These are phyloP conservation scores for Patella pellucida DNA, from an alignment of 2,888 invertebrate species.

Conservation along the genomic window DNA sequence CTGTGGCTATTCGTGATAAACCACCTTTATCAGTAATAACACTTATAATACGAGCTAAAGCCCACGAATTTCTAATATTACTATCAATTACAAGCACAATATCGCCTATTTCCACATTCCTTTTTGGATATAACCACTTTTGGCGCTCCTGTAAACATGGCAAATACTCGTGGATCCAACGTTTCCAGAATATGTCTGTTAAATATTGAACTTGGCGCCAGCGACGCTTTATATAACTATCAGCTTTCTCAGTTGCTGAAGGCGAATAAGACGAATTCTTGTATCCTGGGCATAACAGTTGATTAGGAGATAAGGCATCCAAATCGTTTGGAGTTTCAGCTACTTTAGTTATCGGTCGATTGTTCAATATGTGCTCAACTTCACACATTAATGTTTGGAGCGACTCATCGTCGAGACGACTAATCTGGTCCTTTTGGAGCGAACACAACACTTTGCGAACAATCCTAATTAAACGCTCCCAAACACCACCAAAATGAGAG, in stretches of 20 bases:
- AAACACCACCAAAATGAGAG: slow-evolving; percentile 36
- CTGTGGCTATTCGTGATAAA: too few relatives aligned
- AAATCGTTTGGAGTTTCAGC: slow-evolving; percentile 27
- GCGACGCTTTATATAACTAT: slow-evolving; percentile 29
- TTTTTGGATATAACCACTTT: slow-evolving; percentile 9
- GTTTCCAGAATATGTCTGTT: slow-evolving; percentile 29
- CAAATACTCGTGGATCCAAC: slow-evolving; percentile 29
- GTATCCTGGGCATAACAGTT: slow-evolving; percentile 25
- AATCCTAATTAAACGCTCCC: slow-evolving; percentile 38
- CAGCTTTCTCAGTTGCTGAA: slow-evolving; percentile 23
- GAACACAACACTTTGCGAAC: slow-evolving; percentile 27
- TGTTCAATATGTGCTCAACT: slow-evolving; percentile 36
- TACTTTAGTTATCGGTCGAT: slow-evolving; percentile 30
- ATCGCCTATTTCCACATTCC: slow-evolving; percentile 20
- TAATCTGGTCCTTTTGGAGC: slow-evolving; percentile 23
- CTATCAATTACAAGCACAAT: slow-evolving; percentile 27
- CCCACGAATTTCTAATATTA: slow-evolving; percentile 25
- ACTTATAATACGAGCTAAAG: slow-evolving; percentile 17
- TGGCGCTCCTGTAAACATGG: slow-evolving; percentile 22
- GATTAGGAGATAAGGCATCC: slow-evolving; percentile 34
- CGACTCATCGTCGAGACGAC: slow-evolving; percentile 33
- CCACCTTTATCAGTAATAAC: neutral
- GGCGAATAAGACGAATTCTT: slow-evolving; percentile 19
- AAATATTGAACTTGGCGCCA: slow-evolving; percentile 35
- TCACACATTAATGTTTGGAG: slow-evolving; percentile 34